Conservation (phyloP, 2,113 vertebrate species). For the Daphoenositta chrysoptera region DNA sequence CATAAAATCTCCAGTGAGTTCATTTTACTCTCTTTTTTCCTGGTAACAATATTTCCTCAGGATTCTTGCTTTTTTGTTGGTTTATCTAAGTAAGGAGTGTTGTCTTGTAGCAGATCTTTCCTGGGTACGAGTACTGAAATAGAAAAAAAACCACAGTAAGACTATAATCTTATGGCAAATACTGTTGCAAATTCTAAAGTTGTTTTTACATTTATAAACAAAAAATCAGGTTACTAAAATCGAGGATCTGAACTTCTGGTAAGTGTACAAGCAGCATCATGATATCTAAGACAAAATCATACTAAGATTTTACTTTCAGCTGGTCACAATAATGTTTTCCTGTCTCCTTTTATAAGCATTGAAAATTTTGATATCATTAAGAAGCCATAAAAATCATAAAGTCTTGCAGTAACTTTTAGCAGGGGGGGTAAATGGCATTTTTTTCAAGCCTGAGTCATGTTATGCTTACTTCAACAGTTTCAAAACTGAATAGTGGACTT, state of each 20-base stretch:
- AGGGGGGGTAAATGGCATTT: not conserved
- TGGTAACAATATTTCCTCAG: not conserved
- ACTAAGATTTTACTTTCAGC: not conserved
- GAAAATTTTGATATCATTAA: not conserved
- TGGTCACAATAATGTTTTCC: not conserved
- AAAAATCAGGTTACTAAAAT: not conserved
- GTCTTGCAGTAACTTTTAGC: not conserved
- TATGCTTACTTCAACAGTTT: not conserved
- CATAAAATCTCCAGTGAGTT: not conserved
- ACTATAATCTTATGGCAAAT: not conserved
- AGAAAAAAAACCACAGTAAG: not conserved
- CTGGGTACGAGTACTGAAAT: conserved; percentile 62
- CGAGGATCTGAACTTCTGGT: not conserved
- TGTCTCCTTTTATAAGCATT: not conserved
- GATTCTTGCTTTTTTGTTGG: conserved; percentile 44
- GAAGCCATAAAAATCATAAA: not conserved
- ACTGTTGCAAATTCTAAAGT: not conserved
- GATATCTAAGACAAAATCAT: not conserved
- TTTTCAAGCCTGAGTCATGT: not conserved
- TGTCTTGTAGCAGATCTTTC: conserved; percentile 67
- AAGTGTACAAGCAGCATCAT: not conserved
- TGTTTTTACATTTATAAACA: not conserved
- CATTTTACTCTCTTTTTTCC: not conserved
- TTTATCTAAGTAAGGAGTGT: conserved; percentile 49
- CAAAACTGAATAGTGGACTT: not conserved